Base-by-base conservation (phyloP, 2,113 vertebrate species). In the Burhinus bistriatus region DNA sequence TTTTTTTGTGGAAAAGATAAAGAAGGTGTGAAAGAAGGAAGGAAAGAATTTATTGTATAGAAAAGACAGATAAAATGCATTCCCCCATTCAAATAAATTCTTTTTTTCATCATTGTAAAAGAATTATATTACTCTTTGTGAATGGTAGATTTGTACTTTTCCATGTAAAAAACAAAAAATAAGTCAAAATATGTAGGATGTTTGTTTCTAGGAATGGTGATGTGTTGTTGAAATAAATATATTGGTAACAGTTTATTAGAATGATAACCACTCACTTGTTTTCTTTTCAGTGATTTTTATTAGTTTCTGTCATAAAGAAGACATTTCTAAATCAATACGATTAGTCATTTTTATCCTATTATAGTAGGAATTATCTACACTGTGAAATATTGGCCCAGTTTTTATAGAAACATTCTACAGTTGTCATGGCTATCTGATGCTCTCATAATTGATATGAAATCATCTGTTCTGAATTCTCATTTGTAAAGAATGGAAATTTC, bases 61-160 rank as follows among this genome's bases (percentile, higher is more conserved):
- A 61, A 87, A 61, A 79, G 5, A 27, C 19, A 79, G 27, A 36
- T 30, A 65, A 92, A 66, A 83, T 42, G 0, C 1, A 65, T 44
- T 29, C 19, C 1, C 0, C 23, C 10, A 45, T 81, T 89, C 22
- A 30, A 77, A 57, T 30, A 0, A 38, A 34, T 51, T 68, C 0
- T 11, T 55, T 90, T 64, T 13, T 59, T 69, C 2, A 21, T 58
- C 4, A 18, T 6, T 45, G 27, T 45, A 40, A 49, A 92, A 82
- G 1, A 77, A 42, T 49, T 69, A 19, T 12, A 38, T 42, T 47
- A 9, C 4, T 57, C 5, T 47, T 7, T 61, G 38, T 55, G 32
- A 42, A 3, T 52, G 4, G 11, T 42, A 51, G 6, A 27, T 51
- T 32, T 44, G 3, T 44, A 27, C 1, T 51, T 83, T 70, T 57